phyloP scores from a whole-genome alignment of 2,888 invertebrate species.

The Sycophila texana region DNA sequence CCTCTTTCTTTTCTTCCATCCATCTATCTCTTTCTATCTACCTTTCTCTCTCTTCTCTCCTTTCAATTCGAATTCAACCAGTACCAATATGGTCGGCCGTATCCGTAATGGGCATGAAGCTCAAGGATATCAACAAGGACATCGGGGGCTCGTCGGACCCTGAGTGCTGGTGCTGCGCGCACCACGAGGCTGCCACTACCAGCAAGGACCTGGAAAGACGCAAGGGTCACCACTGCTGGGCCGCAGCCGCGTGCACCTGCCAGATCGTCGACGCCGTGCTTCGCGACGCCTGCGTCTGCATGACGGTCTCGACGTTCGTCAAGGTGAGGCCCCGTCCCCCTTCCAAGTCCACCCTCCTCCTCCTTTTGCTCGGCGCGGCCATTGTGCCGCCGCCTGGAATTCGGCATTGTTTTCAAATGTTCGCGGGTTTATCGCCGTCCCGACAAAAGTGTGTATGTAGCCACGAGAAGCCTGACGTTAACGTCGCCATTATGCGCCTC shows the following conservation, averaged over 20 bases:
- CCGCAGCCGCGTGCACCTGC: slow-evolving; percentile 77
- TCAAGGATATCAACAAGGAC: slow-evolving; percentile 76
- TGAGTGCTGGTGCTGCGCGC: slow-evolving; percentile 77
- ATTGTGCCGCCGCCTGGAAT: not conserved
- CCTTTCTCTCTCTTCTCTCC: not conserved
- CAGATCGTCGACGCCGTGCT: slow-evolving; percentile 76
- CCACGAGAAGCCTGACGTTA: too few relatives aligned
- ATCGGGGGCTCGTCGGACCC: slow-evolving; percentile 76
- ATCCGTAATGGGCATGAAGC: slow-evolving; percentile 78
- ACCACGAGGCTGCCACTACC: slow-evolving; percentile 78
- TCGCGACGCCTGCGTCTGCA: slow-evolving; percentile 75
- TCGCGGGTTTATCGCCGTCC: not conserved
- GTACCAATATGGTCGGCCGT: slow-evolving; percentile 80
- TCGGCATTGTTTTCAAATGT: not conserved
- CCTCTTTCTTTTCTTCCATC: too few relatives aligned
- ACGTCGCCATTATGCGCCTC: too few relatives aligned
- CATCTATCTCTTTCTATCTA: too few relatives aligned
- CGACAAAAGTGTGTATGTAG: too few relatives aligned
- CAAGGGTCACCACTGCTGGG: slow-evolving; percentile 79
- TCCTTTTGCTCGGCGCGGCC: not conserved
- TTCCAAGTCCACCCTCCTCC: too few relatives aligned
- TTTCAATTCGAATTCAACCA: slow-evolving; percentile 57
- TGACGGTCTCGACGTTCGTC: slow-evolving; percentile 76
- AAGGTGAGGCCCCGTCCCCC: slow-evolving; percentile 75
- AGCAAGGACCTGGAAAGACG: slow-evolving; percentile 75